Evolutionary conservation across 2,113 vertebrate genomes (phyloP).

Genomic region (Vicugna pacos): DNA sequence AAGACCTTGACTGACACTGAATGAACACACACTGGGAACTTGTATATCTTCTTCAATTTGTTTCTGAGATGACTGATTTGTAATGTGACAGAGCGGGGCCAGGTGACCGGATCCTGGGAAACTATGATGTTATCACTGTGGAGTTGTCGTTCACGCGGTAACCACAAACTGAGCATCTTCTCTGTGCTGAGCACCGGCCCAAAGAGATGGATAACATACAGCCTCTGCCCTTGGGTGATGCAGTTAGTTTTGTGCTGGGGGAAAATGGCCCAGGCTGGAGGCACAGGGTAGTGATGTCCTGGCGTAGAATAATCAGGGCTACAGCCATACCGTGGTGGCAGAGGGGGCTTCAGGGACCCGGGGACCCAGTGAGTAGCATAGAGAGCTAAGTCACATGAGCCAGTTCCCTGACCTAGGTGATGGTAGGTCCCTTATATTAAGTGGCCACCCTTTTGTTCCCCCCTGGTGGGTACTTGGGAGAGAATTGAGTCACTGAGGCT

Average conservation of each 20-base stretch:
- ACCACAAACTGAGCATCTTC: neutral
- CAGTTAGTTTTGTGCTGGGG: neutral
- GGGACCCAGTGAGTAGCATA: neutral
- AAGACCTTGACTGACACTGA: neutral
- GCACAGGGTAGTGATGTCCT: neutral
- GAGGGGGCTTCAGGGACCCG: neutral
- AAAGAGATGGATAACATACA: neutral
- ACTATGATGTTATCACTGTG: neutral
- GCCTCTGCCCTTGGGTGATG: neutral
- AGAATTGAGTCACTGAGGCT: neutral
- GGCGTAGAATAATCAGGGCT: neutral
- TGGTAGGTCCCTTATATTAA: neutral
- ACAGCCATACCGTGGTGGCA: neutral
- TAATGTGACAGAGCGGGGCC: neutral
- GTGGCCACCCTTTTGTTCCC: neutral
- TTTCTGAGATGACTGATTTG: neutral
- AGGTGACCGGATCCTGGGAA: neutral
- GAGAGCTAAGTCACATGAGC: neutral
- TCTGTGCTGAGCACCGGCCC: neutral
- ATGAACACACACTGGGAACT: neutral
- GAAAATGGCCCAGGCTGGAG: neutral
- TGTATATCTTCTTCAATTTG: neutral
- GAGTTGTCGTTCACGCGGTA: neutral
- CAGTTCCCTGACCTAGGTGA: neutral
- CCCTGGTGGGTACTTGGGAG: neutral